phyloP scores from a whole-genome alignment of 1,140 invertebrate species.

The Aethina tumida region DNA sequence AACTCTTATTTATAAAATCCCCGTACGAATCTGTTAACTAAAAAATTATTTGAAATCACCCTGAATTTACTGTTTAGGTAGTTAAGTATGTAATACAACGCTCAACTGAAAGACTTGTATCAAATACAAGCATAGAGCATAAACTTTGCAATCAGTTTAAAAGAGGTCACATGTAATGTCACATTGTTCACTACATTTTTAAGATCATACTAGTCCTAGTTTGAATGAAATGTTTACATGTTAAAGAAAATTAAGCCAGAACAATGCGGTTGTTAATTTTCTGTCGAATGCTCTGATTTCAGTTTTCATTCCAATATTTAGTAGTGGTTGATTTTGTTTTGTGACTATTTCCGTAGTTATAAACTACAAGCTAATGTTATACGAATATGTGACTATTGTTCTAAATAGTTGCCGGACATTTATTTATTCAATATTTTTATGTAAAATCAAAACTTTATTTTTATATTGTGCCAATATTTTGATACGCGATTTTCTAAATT shows the following conservation, averaged over 20 bases:
- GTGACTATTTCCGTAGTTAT: too few species aligned
- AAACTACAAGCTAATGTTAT: too few species aligned
- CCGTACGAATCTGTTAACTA: too few species aligned
- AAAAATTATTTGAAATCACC: too few species aligned
- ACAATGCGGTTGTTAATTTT: slow-evolving; percentile 2
- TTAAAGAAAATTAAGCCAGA: slow-evolving; percentile 2
- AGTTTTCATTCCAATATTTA: slow-evolving; percentile 6
- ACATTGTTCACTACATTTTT: too few species aligned
- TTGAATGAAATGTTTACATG: slow-evolving; percentile 7
- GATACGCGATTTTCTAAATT: slow-evolving; percentile 2
- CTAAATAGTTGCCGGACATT: slow-evolving; percentile 22
- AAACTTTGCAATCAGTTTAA: too few species aligned
- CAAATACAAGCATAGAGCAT: too few species aligned
- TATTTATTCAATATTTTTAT: slow-evolving; percentile 17
- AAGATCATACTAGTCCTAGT: slow-evolving; percentile 12
- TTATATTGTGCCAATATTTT: slow-evolving; percentile 11
- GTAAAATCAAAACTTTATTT: slow-evolving; percentile 13
- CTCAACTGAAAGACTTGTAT: too few species aligned
- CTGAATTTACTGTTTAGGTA: too few species aligned
- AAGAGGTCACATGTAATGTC: too few species aligned
- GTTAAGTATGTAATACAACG: too few species aligned
- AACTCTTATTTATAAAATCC: too few species aligned
- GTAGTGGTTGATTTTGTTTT: slow-evolving; percentile 8
- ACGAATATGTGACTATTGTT: slow-evolving; percentile 29
- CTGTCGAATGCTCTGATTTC: slow-evolving; percentile 2